Evolutionary conservation across 2,113 vertebrate species (phyloP).

Genomic region (Pao palembangensis): DNA sequence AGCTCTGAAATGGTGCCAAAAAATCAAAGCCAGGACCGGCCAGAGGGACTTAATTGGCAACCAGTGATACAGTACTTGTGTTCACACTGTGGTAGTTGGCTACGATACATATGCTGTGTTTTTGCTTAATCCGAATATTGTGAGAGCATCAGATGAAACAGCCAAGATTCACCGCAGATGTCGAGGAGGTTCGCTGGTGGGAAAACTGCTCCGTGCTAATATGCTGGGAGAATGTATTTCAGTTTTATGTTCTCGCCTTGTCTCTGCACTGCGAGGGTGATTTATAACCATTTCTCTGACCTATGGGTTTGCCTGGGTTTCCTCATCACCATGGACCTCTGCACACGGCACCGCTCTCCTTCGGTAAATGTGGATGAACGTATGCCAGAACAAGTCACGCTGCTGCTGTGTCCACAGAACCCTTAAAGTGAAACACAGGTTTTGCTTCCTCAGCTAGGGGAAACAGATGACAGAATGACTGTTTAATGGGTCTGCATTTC

Average conservation of each 20-base stretch:
- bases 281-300: constrained; percentile 16
- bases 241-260: background rate
- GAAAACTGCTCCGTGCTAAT: constrained; percentile 8
- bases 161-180: constrained; percentile 22
- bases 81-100: constrained; percentile 48
- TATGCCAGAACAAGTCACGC: too few relatives aligned
- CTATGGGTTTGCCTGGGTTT: constrained; percentile 12
- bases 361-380: too few relatives aligned
- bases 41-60: constrained; percentile 55
- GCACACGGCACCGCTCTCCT: background rate
- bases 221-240: constrained; percentile 15
- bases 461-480: constrained; percentile 29
- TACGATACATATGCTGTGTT: constrained; percentile 28
- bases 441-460: constrained; percentile 34
- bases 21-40: constrained; percentile 47
- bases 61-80: constrained; percentile 33
- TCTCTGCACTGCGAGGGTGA: background rate
- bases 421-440: constrained; percentile 29
- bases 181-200: constrained; percentile 16
- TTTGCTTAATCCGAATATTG: constrained; percentile 30
- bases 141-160: constrained; percentile 33
- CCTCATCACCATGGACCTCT: background rate
- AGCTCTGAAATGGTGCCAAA: constrained; percentile 50
- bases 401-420: background rate
- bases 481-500: constrained; percentile 41